phyloP scores from a whole-genome alignment of 2,888 invertebrate genomes.

The Spicauda simplicius region DNA sequence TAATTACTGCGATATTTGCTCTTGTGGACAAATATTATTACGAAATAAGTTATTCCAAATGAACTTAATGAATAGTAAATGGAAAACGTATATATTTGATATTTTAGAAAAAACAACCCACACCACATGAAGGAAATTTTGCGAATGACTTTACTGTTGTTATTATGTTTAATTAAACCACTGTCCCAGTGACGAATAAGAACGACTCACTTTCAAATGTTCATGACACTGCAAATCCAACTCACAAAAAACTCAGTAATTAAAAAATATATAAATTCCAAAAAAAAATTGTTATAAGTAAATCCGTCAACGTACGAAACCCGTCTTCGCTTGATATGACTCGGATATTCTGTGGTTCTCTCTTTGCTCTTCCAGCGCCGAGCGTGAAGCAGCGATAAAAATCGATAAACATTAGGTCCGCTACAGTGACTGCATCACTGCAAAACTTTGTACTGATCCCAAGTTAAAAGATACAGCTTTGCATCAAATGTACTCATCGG shows the following conservation, averaged over 20 bases:
- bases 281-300: neutral
- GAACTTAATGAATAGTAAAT: too few species aligned
- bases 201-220: neutral
- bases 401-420: neutral
- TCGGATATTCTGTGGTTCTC: constrained; percentile 3
- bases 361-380: neutral
- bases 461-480: too few species aligned
- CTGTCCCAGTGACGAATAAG: neutral
- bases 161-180: neutral
- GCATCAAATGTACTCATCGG: too few species aligned
- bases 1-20: too few species aligned
- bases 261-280: neutral
- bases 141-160: neutral
- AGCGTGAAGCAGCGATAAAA: neutral
- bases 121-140: neutral
- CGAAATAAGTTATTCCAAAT: too few species aligned
- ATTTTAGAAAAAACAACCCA: too few species aligned
- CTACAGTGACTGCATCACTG: neutral
- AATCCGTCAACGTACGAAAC: neutral
- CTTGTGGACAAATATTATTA: too few species aligned
- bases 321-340: constrained; percentile 2
- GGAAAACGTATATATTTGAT: too few species aligned
- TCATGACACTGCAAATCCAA: neutral
- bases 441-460: neutral
- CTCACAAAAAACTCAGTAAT: too few species aligned